Conservation (phyloP, 2,797 vertebrate genomes). For the Oceanodroma leucorhoa region DNA sequence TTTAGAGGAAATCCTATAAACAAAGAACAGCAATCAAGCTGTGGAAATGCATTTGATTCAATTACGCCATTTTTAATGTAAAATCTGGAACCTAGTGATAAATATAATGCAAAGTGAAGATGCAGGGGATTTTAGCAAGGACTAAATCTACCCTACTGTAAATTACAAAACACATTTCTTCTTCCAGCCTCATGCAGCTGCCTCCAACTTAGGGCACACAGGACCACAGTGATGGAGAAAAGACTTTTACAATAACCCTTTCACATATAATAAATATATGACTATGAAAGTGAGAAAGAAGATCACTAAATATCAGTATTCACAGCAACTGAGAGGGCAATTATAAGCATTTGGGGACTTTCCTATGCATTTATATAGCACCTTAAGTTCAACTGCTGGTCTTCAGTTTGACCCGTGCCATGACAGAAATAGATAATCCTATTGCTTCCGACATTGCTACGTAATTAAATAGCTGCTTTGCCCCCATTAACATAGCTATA, state of each 20-base stretch:
- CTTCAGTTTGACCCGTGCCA: background rate
- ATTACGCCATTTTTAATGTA: background rate
- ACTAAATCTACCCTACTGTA: background rate
- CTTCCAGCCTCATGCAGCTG: background rate
- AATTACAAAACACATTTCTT: background rate
- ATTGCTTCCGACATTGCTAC: background rate
- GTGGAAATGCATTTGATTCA: background rate
- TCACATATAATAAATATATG: slow-evolving; percentile 12
- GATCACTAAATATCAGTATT: slow-evolving; percentile 6
- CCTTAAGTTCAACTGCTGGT: slow-evolving; percentile 7
- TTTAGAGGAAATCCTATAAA: background rate
- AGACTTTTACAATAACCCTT: background rate
- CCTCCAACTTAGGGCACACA: background rate
- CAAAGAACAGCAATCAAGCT: background rate
- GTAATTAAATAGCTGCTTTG: background rate
- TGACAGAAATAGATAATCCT: background rate
- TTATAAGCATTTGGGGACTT: background rate
- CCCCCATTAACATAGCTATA: background rate
- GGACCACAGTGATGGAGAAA: background rate
- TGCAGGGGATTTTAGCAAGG: background rate
- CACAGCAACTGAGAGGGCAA: background rate
- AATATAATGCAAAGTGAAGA: background rate
- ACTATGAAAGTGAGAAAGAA: background rate
- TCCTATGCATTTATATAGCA: slow-evolving; percentile 26
- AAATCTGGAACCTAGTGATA: background rate